Base-by-base conservation (phyloP, 2,888 invertebrate species). In the Drosophila merina region DNA sequence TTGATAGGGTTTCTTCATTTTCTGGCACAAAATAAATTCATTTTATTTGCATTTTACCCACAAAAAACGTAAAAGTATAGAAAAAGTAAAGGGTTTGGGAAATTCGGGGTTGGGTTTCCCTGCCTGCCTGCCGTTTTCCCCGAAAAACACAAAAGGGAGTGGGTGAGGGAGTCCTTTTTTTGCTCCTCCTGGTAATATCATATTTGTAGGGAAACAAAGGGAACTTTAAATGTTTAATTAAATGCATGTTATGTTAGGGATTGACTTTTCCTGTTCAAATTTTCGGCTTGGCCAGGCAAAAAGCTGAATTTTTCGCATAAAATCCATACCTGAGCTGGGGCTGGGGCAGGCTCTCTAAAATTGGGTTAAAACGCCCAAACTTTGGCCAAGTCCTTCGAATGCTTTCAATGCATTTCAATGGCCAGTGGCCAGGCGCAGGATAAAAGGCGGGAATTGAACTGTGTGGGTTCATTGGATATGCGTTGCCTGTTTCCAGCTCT, bases 41-140 rank as follows among this genome's bases (percentile, higher is more conserved):
- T 52, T 60, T 67, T 63, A 80, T 84, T 84, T 80, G 81, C 80
- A 80, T 83, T 69, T 62, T 10, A 6, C 33, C 6, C 28, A 33
- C 33, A 28, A 26, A 49, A 20, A 20, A 20, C 9, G 12, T 38
- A 26, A 12, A 40, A 49, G 4, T 9, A 20, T 14, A 10, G n/a
- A 28, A 28, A 38, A 5, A 12, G 6, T 20, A 38, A 44, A 44
- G 10, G 36, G 9, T 9, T 9, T 3, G 25, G 9, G 25, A 42
- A 20, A 1, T 12, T 25, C 20, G 20, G 59, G 33, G 12, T 8
- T 14, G 33, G 58, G 45, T 58, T 57, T 44, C 30, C 57, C 33
- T 30, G 45, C 20, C 7, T 57, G 44, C 44, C 45, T n/a, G n/a
- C n/a, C n/a, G n/a, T 38, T 38, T 38, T 4, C 38, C 4, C 0